Conservation (phyloP, 2,113 vertebrate genomes). For the Aldabrachelys gigantea region DNA sequence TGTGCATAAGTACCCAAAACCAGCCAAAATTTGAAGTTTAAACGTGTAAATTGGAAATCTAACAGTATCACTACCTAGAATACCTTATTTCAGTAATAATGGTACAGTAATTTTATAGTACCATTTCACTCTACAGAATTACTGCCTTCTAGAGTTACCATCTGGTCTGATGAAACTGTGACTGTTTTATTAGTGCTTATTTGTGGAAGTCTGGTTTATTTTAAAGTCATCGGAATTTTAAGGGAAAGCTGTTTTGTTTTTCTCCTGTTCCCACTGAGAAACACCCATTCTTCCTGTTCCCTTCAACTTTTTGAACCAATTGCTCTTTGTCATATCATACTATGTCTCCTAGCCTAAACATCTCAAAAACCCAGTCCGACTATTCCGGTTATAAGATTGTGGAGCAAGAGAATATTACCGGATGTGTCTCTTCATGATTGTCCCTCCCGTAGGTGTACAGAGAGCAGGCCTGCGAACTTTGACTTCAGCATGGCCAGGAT, state of each 20-base stretch:
- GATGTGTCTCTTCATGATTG: neutral
- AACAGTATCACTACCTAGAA: neutral
- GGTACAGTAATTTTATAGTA: neutral
- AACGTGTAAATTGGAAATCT: neutral
- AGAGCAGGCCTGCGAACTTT: neutral
- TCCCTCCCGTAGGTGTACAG: too few relatives aligned
- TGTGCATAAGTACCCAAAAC: neutral
- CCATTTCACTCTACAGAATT: rapidly evolving
- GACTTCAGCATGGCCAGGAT: rapidly evolving
- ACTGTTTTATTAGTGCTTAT: neutral
- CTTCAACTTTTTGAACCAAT: rapidly evolving
- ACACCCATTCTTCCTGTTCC: neutral
- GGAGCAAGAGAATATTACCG: neutral
- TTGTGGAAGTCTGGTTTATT: slow-evolving; percentile 44
- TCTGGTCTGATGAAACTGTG: neutral
- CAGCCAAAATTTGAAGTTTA: neutral
- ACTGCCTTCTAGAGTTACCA: neutral
- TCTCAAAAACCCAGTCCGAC: neutral
- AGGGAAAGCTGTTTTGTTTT: slow-evolving; percentile 37
- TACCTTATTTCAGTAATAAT: neutral
- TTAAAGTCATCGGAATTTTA: neutral
- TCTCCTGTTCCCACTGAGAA: slow-evolving; percentile 40
- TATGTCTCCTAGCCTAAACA: neutral
- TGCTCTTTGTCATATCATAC: neutral
- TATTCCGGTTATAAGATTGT: neutral